phyloP scores from a whole-genome alignment of 1,140 invertebrate genomes.

The Drosophila kanapiae region DNA sequence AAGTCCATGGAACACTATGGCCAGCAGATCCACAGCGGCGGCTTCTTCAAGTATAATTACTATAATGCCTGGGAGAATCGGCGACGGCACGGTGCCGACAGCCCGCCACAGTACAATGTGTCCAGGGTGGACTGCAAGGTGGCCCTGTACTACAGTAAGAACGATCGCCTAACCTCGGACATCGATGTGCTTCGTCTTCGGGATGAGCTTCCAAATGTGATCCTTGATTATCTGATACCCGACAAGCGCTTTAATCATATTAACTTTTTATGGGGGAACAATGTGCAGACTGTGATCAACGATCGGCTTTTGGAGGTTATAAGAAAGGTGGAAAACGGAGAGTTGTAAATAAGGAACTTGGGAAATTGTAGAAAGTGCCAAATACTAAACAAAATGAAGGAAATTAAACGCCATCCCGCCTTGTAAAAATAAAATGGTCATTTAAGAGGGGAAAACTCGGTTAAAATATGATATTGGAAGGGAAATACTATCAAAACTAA shows the following conservation, averaged over 20 bases:
- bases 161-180: constrained; percentile 42
- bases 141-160: constrained; percentile 60
- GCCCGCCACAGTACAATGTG: constrained; percentile 56
- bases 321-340: constrained; percentile 49
- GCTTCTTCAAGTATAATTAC: constrained; percentile 58
- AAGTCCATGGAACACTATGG: constrained; percentile 49
- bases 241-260: constrained; percentile 86
- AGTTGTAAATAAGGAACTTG: constrained; percentile 14
- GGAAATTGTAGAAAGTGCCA: not conserved
- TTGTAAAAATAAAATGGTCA: not conserved
- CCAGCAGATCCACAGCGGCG: constrained; percentile 49
- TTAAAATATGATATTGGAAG: not conserved
- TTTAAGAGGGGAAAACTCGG: not conserved
- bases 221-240: constrained; percentile 81
- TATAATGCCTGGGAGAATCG: constrained; percentile 31
- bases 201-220: constrained; percentile 81
- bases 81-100: constrained; percentile 20
- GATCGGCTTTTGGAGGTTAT: constrained; percentile 83
- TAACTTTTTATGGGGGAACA: constrained; percentile 86
- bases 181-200: constrained; percentile 78
- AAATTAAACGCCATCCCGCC: not conserved
- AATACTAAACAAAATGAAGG: not conserved
- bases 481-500: not conserved
- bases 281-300: constrained; percentile 84
- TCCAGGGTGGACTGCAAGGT: constrained; percentile 63